Percentiles rank a stretch among this genome's conserved stretches.
Conservation (phyloP, 1,140 invertebrate species). For the Argopecten irradians region DNA sequence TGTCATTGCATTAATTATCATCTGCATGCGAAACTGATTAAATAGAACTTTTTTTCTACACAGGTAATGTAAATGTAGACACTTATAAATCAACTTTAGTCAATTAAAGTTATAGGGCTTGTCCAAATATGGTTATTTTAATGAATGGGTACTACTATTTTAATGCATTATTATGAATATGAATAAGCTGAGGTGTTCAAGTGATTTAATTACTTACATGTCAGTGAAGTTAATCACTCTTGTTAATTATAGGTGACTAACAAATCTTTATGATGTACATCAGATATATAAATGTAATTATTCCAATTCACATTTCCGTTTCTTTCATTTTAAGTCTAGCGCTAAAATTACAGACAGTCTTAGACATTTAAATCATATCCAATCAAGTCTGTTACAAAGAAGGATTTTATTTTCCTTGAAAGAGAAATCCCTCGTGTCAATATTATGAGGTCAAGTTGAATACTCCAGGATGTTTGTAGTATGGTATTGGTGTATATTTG, state of each 20-base stretch:
- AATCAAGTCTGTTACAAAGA: background rate
- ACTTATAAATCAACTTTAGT: no score
- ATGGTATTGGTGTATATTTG: background rate
- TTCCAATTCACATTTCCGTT: background rate
- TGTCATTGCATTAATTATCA: no score
- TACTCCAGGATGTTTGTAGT: background rate
- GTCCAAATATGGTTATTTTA: background rate
- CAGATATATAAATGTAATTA: background rate
- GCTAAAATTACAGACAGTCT: background rate
- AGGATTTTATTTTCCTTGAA: background rate
- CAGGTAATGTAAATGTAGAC: no score
- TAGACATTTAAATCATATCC: background rate
- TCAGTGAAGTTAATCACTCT: background rate
- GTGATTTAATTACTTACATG: background rate
- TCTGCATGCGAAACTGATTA: no score
- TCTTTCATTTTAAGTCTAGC: background rate
- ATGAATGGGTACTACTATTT: background rate
- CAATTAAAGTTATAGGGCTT: no score
- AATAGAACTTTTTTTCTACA: no score
- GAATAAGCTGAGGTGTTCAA: background rate
- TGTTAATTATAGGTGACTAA: background rate
- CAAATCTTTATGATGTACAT: background rate
- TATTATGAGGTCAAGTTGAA: background rate
- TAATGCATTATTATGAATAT: background rate
- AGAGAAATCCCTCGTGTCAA: background rate